Evolutionary conservation across 2,888 invertebrate genomes (phyloP).

Genomic region (Deroplatys truncata): DNA sequence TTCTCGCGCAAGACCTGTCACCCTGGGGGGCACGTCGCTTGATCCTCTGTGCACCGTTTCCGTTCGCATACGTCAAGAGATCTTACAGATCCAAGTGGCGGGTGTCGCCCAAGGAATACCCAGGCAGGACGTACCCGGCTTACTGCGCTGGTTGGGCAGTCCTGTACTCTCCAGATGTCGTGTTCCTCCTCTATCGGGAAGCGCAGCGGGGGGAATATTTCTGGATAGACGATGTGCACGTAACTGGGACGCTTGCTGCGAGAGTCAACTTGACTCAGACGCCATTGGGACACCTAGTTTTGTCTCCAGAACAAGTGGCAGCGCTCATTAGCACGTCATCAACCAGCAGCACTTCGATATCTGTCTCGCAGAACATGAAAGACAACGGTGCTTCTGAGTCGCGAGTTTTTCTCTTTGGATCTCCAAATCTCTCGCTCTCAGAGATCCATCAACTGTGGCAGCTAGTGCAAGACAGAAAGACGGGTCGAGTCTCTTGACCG

Average conservation of each 20-base stretch:
- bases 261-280: constrained; percentile 55
- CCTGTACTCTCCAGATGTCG: constrained; percentile 61
- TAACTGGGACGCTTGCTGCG: constrained; percentile 64
- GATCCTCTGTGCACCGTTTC: constrained; percentile 59
- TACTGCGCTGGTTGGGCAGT: constrained; percentile 74
- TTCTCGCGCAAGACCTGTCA: constrained; percentile 53
- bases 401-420: constrained; percentile 53
- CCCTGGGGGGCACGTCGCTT: constrained; percentile 54
- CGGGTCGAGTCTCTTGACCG: neutral
- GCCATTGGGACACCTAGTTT: constrained; percentile 47
- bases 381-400: constrained; percentile 35
- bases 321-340: constrained; percentile 35
- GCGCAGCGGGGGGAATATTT: constrained; percentile 64
- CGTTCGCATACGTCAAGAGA: constrained; percentile 53
- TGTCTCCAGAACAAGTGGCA: constrained; percentile 40
- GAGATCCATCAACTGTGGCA: constrained; percentile 53
- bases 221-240: constrained; percentile 81
- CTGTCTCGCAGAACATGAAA: neutral
- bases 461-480: constrained; percentile 35
- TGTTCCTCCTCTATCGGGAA: constrained; percentile 52
- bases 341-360: neutral
- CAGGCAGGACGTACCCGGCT: constrained; percentile 59
- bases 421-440: constrained; percentile 48
- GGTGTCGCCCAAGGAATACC: constrained; percentile 64
- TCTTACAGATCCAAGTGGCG: constrained; percentile 66